Evolutionary conservation across 2,113 vertebrate genomes (phyloP).

Genomic region (Heliornis fulica): DNA sequence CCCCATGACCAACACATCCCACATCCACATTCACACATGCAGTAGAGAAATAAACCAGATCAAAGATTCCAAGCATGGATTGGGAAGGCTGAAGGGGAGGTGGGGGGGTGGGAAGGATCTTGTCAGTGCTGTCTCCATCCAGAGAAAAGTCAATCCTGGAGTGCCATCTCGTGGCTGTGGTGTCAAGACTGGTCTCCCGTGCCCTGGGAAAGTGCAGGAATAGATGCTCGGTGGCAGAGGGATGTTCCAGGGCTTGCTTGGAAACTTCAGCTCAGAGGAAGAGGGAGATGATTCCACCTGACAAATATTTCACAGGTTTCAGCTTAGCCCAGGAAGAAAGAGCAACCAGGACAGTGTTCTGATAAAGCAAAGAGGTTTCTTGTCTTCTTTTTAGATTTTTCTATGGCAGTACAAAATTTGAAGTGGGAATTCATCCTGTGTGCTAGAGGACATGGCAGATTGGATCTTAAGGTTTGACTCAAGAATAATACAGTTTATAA

Average conservation of each 20-base stretch:
- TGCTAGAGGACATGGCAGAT: background rate
- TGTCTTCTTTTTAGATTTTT: background rate
- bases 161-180: background rate
- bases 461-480: background rate
- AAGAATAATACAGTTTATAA: background rate
- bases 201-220: rapidly evolving
- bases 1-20: background rate
- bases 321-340: background rate
- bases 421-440: background rate
- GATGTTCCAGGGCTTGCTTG: background rate
- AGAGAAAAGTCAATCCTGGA: background rate
- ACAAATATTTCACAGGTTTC: background rate
- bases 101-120: rapidly evolving
- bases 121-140: rapidly evolving
- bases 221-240: too few species aligned
- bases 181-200: background rate
- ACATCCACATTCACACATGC: rapidly evolving
- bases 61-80: rapidly evolving
- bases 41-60: rapidly evolving
- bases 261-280: background rate
- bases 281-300: background rate
- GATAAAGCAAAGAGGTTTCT: background rate
- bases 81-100: too few species aligned
- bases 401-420: background rate
- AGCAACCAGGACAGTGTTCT: background rate